Percentiles rank a stretch among this genome's conserved stretches.
Conservation (phyloP, 1,140 invertebrate species). For the Ericerus pela region DNA sequence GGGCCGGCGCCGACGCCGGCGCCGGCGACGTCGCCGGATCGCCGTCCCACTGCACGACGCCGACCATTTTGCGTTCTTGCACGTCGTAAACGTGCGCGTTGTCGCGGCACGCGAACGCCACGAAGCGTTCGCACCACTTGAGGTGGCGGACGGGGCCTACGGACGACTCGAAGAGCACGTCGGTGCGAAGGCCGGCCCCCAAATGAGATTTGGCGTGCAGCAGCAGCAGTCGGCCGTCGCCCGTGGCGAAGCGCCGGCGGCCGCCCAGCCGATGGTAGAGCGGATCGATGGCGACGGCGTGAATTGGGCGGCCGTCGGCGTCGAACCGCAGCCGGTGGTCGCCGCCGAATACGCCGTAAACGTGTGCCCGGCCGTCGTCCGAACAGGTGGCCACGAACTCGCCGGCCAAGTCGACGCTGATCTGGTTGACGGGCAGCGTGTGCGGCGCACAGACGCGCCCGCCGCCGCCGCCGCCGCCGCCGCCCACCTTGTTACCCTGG, state of each 20-base stretch:
- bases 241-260: conserved; percentile 15
- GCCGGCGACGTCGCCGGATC: no score
- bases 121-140: conserved; percentile 72
- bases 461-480: no score
- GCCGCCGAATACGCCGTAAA: conserved; percentile 63
- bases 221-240: conserved; percentile 65
- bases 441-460: conserved; percentile 63
- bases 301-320: conserved; percentile 67
- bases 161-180: conserved; percentile 64
- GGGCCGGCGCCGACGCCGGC: no score
- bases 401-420: conserved; percentile 81
- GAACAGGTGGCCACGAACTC: conserved; percentile 88
- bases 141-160: conserved; percentile 69
- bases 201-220: conserved; percentile 80
- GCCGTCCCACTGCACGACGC: conserved; percentile 68
- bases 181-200: conserved; percentile 60
- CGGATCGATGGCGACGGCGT: conserved; percentile 80
- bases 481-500: conserved; percentile 67
- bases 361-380: conserved; percentile 72
- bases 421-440: conserved; percentile 78
- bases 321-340: no score
- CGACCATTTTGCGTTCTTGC: conserved; percentile 56
- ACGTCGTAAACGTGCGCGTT: conserved; percentile 85
- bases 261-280: conserved; percentile 58
- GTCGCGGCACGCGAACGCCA: conserved; percentile 80